These are phyloP conservation scores for Neocrepidodera transversa DNA, from an alignment of 2,888 invertebrate genomes.

Conservation along the genomic window DNA sequence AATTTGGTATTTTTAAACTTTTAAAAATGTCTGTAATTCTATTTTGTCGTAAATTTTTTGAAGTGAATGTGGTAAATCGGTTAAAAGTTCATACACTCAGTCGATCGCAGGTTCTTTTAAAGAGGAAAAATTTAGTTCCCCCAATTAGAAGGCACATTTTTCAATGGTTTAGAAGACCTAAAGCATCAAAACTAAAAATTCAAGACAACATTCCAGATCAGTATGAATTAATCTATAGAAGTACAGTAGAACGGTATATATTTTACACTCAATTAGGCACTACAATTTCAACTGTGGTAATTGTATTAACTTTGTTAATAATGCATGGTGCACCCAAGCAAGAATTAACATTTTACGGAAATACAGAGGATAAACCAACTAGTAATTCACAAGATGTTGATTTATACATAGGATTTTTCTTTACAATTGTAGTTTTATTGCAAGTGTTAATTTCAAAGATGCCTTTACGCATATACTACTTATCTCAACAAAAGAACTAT, in stretches of 20 bases:
- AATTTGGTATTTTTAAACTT: no score
- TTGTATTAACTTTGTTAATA: conserved; percentile 36
- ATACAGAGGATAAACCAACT: conserved; percentile 12
- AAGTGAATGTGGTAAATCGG: not conserved
- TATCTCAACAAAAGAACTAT: conserved; percentile 49
- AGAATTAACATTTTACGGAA: conserved; percentile 5
- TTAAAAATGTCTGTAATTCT: conserved; percentile 14
- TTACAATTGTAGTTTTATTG: conserved; percentile 42
- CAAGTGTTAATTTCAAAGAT: conserved; percentile 46
- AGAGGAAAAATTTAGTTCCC: not conserved
- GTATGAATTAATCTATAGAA: conserved; percentile 55
- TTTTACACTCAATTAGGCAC: conserved; percentile 47
- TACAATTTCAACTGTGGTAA: conserved; percentile 36
- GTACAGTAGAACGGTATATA: conserved; percentile 50
- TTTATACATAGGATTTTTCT: conserved; percentile 45
- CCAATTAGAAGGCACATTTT: conserved; percentile 38
- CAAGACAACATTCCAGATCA: conserved; percentile 52
- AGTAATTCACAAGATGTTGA: conserved; percentile 40
- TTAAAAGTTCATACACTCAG: conserved; percentile 4
- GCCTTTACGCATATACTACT: conserved; percentile 56
- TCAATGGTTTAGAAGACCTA: conserved; percentile 40
- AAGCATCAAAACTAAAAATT: conserved; percentile 39
- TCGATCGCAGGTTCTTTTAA: not conserved
- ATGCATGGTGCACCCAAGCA: conserved; percentile 23
- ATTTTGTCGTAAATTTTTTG: conserved; percentile 3